These are phyloP conservation scores for Neogale vison DNA, from an alignment of 2,113 vertebrate species.

Conservation along the genomic window DNA sequence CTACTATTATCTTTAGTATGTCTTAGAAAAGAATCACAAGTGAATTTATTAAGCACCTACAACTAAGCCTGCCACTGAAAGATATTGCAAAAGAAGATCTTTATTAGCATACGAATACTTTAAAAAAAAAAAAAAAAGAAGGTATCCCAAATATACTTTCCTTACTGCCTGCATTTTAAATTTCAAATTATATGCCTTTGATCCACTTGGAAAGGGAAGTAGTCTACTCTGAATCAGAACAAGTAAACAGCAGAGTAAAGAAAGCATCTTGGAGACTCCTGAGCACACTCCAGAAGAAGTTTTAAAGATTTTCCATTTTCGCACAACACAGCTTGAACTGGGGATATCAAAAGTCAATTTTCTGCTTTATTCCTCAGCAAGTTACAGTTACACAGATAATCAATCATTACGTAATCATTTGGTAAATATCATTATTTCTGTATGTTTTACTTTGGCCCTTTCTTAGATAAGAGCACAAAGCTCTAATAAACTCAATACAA, in stretches of 20 bases:
- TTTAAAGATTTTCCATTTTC: background rate
- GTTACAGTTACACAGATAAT: background rate
- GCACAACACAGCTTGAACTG: too few relatives aligned
- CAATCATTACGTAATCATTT: background rate
- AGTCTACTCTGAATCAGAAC: conserved; percentile 57
- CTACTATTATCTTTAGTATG: background rate
- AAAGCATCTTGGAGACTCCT: conserved; percentile 45
- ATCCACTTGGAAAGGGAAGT: conserved; percentile 76
- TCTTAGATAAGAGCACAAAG: background rate
- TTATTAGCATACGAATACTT: background rate
- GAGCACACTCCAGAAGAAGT: conserved; percentile 46
- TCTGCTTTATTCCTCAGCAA: background rate
- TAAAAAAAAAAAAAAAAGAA: background rate
- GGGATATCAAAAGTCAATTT: background rate
- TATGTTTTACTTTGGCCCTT: background rate
- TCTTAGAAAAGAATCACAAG: background rate
- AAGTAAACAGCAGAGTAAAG: conserved; percentile 69
- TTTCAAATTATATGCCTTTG: conserved; percentile 71
- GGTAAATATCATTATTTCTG: background rate
- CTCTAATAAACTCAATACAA: background rate
- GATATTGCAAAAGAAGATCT: background rate
- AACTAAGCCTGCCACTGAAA: background rate
- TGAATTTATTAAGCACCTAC: background rate
- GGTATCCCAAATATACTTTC: conserved; percentile 62
- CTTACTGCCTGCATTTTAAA: conserved; percentile 63